These are phyloP conservation scores for Labrus mixtus DNA, from an alignment of 2,113 vertebrate genomes.

Conservation along the genomic window DNA sequence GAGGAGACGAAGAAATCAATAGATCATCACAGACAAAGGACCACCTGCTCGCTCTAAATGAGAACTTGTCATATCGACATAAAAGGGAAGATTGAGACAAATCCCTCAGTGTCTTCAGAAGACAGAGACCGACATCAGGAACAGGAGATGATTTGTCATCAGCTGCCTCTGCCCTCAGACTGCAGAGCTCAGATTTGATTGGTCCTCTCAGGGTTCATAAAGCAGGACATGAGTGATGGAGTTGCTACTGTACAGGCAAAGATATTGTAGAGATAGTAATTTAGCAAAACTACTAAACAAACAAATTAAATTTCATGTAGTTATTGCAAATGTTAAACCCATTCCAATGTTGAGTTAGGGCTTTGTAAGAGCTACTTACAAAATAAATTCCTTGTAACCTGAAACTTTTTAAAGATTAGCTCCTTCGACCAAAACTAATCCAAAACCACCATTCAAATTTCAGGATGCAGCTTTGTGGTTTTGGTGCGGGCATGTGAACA, in stretches of 20 bases:
- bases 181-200: conserved; percentile 44
- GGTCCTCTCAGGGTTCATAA: conserved; percentile 37
- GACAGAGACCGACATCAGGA: conserved; percentile 53
- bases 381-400: too few species aligned
- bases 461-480: too few species aligned
- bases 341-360: too few species aligned
- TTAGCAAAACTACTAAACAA: too few species aligned
- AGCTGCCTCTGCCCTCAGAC: conserved; percentile 47
- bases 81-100: conserved; percentile 60
- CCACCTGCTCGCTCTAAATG: conserved; percentile 74
- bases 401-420: too few species aligned
- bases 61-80: conserved; percentile 61
- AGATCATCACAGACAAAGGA: conserved; percentile 72
- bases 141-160: conserved; percentile 29
- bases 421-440: too few species aligned
- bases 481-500: too few species aligned
- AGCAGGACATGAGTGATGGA: conserved; percentile 35
- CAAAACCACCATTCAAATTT: too few species aligned
- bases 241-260: not conserved
- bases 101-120: conserved; percentile 44
- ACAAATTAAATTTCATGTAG: too few species aligned
- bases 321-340: too few species aligned
- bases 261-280: not conserved
- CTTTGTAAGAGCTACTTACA: too few species aligned
- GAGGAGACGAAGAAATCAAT: conserved; percentile 69